Evolutionary conservation across 2,888 invertebrate genomes (phyloP).

Genomic region (Bellardia bayeri): DNA sequence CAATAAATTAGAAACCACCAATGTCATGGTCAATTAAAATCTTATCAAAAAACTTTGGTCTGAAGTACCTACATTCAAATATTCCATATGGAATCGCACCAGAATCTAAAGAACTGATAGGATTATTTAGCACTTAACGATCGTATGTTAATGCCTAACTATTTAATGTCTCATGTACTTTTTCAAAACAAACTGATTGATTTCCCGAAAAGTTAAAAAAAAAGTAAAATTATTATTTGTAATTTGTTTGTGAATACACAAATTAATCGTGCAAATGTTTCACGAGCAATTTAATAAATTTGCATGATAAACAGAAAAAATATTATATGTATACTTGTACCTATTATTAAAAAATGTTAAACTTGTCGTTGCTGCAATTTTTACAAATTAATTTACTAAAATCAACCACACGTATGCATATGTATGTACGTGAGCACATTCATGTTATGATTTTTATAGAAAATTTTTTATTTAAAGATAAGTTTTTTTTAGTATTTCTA

Average conservation of each 20-base stretch:
- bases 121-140: neutral
- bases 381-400: neutral
- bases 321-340: neutral
- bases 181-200: no score
- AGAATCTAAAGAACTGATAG: neutral
- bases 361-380: neutral
- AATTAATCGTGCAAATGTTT: constrained; percentile 1
- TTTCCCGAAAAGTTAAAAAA: no score
- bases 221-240: no score
- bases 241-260: neutral
- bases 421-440: neutral
- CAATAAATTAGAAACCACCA: neutral
- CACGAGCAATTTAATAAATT: neutral
- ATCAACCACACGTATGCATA: neutral
- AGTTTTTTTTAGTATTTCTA: neutral
- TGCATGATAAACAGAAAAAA: neutral
- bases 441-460: neutral
- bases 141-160: neutral
- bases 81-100: neutral
- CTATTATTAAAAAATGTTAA: neutral
- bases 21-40: constrained; percentile 3
- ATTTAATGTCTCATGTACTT: neutral
- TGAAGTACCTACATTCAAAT: neutral
- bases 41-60: constrained; percentile 5
- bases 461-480: neutral